A percentile compares a stretch with the other conserved stretches of the same genome.
Evolutionary conservation across 2,113 vertebrate genomes (phyloP).

Genomic region (Callipepla californica): DNA sequence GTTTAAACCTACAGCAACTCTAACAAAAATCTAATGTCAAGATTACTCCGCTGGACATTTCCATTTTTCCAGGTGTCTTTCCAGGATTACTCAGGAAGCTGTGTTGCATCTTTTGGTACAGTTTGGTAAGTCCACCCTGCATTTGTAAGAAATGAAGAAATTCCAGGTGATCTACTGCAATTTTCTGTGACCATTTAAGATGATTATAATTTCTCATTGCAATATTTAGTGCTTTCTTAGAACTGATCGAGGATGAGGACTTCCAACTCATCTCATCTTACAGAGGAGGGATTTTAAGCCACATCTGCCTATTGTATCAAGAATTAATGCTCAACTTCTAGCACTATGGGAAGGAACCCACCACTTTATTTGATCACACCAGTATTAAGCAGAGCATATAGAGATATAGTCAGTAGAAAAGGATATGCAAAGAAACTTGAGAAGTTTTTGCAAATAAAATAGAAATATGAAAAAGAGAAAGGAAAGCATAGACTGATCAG

Average conservation of each 20-base stretch:
- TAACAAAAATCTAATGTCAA: background rate
- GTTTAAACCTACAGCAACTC: background rate
- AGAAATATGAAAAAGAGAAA: background rate
- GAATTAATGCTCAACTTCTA: background rate
- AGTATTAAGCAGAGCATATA: background rate
- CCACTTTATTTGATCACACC: background rate
- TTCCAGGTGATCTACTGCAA: background rate
- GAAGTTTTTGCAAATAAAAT: background rate
- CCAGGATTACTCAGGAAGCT: background rate
- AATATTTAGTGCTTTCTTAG: background rate
- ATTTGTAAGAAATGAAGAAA: background rate
- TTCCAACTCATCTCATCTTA: background rate
- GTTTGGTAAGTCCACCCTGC: rapidly evolving
- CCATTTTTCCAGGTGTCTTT: background rate
- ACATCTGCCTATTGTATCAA: background rate
- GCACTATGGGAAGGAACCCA: background rate
- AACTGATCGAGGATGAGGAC: background rate
- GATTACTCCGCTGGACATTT: background rate
- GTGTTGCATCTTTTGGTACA: background rate
- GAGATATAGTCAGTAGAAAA: background rate
- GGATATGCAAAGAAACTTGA: background rate
- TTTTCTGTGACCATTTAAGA: background rate
- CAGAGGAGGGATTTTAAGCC: background rate
- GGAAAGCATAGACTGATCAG: background rate
- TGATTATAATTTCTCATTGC: background rate